Evolutionary conservation across 1,140 invertebrate species (phyloP).

Genomic region (Contarinia nasturtii): DNA sequence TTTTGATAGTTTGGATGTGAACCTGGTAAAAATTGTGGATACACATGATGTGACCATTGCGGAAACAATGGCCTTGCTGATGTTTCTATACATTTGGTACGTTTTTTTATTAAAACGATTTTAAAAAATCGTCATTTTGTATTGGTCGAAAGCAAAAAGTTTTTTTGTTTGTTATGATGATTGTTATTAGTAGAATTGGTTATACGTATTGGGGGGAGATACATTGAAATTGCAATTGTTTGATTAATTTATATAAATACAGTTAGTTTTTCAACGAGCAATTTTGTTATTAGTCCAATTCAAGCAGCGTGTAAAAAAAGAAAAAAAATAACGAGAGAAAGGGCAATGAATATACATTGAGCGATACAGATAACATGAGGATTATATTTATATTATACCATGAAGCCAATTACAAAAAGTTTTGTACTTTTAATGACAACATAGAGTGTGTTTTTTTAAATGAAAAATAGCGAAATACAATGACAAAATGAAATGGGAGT

Average conservation of each 20-base stretch:
- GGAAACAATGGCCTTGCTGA: slow-evolving; percentile 58
- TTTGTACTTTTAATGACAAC: background rate
- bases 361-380: no score
- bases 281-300: slow-evolving; percentile 2
- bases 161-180: no score
- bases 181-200: no score
- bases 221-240: no score
- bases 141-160: no score
- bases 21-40: slow-evolving; percentile 75
- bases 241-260: no score
- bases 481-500: background rate
- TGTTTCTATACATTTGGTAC: slow-evolving; percentile 7
- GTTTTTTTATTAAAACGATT: no score
- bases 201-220: no score
- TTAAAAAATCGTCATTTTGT: no score
- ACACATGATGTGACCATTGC: slow-evolving; percentile 82
- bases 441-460: no score
- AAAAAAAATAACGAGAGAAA: slow-evolving; percentile 2
- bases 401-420: background rate
- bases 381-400: no score
- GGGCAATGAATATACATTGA: no score
- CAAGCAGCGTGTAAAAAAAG: slow-evolving; percentile 10
- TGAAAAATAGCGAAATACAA: background rate
- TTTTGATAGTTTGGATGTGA: slow-evolving; percentile 43
- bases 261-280: background rate